Conservation (phyloP, 2,797 vertebrate species). For the Enoplosus armatus region DNA sequence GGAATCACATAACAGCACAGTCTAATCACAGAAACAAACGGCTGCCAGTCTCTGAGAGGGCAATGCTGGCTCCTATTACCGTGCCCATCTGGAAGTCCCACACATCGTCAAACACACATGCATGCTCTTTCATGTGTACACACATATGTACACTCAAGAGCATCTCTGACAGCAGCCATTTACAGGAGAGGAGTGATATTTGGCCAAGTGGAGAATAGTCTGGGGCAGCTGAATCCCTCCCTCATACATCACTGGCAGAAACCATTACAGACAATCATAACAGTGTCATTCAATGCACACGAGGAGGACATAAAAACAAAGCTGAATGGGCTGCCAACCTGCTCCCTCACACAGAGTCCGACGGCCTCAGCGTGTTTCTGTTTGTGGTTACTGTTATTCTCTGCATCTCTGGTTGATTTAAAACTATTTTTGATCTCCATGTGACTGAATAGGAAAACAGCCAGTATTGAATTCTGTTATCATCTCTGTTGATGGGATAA, state of each 20-base stretch:
- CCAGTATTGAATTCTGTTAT: neutral
- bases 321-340: constrained; percentile 13
- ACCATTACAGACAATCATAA: constrained; percentile 67
- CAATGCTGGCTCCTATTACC: constrained; percentile 49
- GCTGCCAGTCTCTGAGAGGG: constrained; percentile 44
- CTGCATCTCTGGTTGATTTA: constrained; percentile 11
- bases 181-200: constrained; percentile 49
- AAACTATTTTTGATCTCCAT: neutral
- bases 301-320: constrained; percentile 48
- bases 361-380: constrained; percentile 12
- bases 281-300: constrained; percentile 54
- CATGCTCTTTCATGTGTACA: neutral
- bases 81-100: constrained; percentile 49
- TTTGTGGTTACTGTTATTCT: constrained; percentile 18
- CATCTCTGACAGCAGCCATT: constrained; percentile 58
- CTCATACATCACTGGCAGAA: constrained; percentile 56
- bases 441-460: neutral
- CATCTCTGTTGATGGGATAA: constrained; percentile 11
- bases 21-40: constrained; percentile 71
- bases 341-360: constrained; percentile 2
- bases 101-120: constrained; percentile 38
- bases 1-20: constrained; percentile 57
- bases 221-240: constrained; percentile 47
- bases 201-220: constrained; percentile 41
- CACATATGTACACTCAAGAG: constrained; percentile 21